Evolutionary conservation across 2,797 vertebrate genomes (phyloP), one percentile per base, ranked within the genome.

Genomic region (Xyrichtys novacula): DNA sequence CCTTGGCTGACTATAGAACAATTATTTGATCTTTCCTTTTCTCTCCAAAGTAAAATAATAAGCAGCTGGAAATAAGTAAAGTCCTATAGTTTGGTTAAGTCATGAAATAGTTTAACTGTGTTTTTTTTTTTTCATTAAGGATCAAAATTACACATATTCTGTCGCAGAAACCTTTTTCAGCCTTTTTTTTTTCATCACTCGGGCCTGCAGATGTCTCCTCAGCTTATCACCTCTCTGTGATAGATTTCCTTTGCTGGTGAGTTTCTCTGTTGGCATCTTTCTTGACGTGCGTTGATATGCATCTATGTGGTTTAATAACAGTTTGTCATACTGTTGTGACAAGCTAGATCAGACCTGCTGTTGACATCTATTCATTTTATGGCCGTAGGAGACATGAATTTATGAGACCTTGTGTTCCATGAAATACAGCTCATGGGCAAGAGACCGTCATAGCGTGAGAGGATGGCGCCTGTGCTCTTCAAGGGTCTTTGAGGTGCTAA

Each of bases 391-490:
- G 56, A 65, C 70, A 26, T 59, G 44, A 34, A 50, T 50, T 26
- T 53, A 61, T 76, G 48, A 40, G 44, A 28, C 76, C 16, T 57
- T 15, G 42, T 49, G 26, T 59, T 84, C 44, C 19, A 60, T 57
- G 31, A 76, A 53, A 50, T 25, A 63, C 32, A 58, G 52, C 8
- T 16, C 52, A 44, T 52, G 43, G 59, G 38, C 38, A 46, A 17
- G 38, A 86, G 50, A 59, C 58, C 61, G 49, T 39, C 34, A 48
- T 81, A 83, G 74, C 66, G 55, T 86, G 75, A 86, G 67, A 86
- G 65, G 63, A 77, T 44, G 88, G 72, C 57, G 65, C 67, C 78
- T 80, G 44, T 68, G 42, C 65, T 40, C 66, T 54, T 49, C 23
- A 57, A 56, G 57, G 71, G 36, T 65, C 58, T 85, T 77, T 86